These are phyloP conservation scores for Aricia artaxerxes DNA, from an alignment of 2,888 invertebrate genomes.

Conservation along the genomic window DNA sequence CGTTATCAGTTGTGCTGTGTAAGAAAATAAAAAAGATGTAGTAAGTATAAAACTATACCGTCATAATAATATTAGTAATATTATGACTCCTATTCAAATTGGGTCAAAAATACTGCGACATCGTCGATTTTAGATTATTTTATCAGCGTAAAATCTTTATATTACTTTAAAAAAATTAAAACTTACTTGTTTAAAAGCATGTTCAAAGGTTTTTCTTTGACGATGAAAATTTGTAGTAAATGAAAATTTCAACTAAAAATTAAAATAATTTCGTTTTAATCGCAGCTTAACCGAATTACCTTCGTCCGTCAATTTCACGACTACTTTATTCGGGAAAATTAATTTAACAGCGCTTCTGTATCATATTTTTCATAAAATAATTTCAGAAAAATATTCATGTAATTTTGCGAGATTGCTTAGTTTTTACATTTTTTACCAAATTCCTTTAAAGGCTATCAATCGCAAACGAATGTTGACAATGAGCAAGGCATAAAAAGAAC, in stretches of 20 bases:
- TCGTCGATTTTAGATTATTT: too few relatives aligned
- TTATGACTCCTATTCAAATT: too few relatives aligned
- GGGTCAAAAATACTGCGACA: too few relatives aligned
- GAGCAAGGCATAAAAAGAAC: background rate
- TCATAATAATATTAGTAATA: too few relatives aligned
- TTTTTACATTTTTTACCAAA: background rate
- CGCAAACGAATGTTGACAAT: background rate
- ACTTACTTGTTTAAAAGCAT: background rate
- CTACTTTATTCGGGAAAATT: conserved; percentile 16
- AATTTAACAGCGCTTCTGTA: conserved; percentile 20
- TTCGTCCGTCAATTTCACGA: conserved; percentile 22
- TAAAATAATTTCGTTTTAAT: conserved; percentile 7
- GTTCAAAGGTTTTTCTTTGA: too few relatives aligned
- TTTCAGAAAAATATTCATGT: background rate
- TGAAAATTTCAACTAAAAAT: background rate
- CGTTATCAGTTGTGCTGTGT: too few relatives aligned
- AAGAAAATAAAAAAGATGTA: too few relatives aligned
- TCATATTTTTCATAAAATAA: background rate
- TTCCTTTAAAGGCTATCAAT: background rate
- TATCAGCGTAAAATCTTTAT: too few relatives aligned
- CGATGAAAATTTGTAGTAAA: background rate
- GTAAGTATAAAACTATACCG: too few relatives aligned
- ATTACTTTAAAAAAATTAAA: too few relatives aligned
- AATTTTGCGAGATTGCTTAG: background rate
- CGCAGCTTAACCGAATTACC: conserved; percentile 18